phyloP scores from a whole-genome alignment of 2,797 vertebrate species.

The Mormyrus hasselquistii region DNA sequence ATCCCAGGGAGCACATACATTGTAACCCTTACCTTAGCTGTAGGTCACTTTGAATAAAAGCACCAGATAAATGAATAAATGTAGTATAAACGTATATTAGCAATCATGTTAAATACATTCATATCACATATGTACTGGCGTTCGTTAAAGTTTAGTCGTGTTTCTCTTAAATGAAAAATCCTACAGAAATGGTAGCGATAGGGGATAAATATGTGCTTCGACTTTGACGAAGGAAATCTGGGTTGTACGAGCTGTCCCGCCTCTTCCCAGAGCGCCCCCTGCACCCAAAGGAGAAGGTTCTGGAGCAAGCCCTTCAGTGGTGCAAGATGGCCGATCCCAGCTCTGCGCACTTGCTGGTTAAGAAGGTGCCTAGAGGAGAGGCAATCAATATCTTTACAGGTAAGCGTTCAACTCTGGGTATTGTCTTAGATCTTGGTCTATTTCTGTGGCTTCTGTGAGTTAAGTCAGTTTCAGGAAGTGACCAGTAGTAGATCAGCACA shows the following conservation, averaged over 20 bases:
- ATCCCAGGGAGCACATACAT: background rate
- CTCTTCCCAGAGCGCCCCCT: constrained; percentile 74
- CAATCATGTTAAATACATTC: background rate
- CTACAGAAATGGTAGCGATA: background rate
- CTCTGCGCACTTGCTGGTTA: constrained; percentile 81
- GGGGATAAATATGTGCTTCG: background rate
- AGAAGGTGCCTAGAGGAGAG: constrained; percentile 74
- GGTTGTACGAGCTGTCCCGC: background rate
- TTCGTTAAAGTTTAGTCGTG: background rate
- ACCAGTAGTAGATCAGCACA: background rate
- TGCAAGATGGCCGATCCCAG: constrained; percentile 89
- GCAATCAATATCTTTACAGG: constrained; percentile 85
- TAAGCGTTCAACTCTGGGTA: constrained; percentile 30
- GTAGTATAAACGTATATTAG: background rate
- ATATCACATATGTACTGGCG: background rate
- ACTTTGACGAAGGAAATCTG: background rate
- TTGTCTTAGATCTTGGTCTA: background rate
- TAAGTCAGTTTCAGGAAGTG: background rate
- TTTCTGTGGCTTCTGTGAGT: background rate
- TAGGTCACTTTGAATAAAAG: background rate
- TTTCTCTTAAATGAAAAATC: background rate
- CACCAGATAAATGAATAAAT: background rate
- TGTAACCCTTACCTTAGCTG: background rate
- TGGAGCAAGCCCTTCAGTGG: constrained; percentile 94
- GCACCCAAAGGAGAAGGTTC: constrained; percentile 89